Base-by-base conservation (phyloP, 1,140 invertebrate genomes). In the Argopecten irradians region DNA sequence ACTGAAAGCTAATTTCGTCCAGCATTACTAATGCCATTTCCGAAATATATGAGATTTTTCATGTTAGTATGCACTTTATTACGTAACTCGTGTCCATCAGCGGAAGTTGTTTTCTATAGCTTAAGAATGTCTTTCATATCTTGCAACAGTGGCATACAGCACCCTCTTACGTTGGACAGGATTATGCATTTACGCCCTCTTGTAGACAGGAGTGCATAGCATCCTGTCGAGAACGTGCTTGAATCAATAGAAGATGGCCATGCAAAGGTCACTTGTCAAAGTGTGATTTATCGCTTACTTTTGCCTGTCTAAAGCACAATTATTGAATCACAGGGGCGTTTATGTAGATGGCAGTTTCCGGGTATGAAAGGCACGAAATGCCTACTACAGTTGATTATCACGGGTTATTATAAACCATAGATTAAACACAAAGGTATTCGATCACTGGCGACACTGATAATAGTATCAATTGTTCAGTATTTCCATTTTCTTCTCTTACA, bases 261-360 rank as follows among this genome's bases (percentile, higher is more conserved):
- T 11, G n/a, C 8, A 71, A 71, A 71, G 55, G 55, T 71, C 55
- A 71, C 55, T 11, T 71, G 55, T 71, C 55, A 28, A 71, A 28
- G 8, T 11, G n/a, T 71, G 55, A 71, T 71, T 71, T 71, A 71
- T 71, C 55, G 55, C 22, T 71, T 71, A 71, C 55, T 16, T 71
- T 71, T 71, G 55, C 55, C 55, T 71, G 55, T 71, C 55, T 71
- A n/a, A 71, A 71, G n/a, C 55, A 71, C 55, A 71, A 71, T 71
- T 71, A 71, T 71, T 71, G 55, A 71, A 71, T 71, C 55, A 71
- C 28, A n/a, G 22, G 5, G 28, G 1, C 55, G n/a, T 71, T n/a
- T 8, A 71, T 71, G n/a, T 71, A 71, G 8, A 28, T 16, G 43
- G 55, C 8, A 28, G 1, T n/a, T n/a, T 13, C 55, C 28, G 55